These are phyloP conservation scores for Tupaia tana DNA, from an alignment of 2,113 vertebrate species.

Conservation along the genomic window DNA sequence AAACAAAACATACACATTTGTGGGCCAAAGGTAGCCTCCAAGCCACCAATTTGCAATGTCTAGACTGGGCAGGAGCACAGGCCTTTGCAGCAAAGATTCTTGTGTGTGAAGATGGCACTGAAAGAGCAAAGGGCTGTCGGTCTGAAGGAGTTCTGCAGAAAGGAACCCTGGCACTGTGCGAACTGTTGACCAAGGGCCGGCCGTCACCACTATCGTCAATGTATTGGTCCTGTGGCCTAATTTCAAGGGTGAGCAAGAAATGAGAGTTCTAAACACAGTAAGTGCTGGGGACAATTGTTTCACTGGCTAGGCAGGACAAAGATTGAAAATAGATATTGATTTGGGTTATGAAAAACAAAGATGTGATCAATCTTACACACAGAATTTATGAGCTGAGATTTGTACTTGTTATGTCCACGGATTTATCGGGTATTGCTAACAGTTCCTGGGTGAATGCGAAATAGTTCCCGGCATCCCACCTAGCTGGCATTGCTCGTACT, in stretches of 20 bases:
- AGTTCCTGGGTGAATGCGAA: not conserved
- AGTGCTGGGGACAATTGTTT: not conserved
- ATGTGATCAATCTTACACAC: not conserved
- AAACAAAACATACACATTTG: slow-evolving; percentile 46
- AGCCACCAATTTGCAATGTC: not conserved
- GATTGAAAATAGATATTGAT: not conserved
- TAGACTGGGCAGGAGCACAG: not conserved
- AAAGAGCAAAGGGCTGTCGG: too few species aligned
- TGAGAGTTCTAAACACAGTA: not conserved
- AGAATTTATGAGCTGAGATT: not conserved
- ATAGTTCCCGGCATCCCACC: too few species aligned
- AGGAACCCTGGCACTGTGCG: rapidly evolving
- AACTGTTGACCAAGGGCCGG: not conserved
- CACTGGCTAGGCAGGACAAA: not conserved
- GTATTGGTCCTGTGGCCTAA: not conserved
- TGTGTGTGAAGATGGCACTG: not conserved
- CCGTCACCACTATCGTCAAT: not conserved
- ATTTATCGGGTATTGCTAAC: not conserved
- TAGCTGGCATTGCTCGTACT: not conserved
- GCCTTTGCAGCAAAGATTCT: not conserved
- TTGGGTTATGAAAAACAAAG: not conserved
- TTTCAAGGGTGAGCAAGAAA: not conserved
- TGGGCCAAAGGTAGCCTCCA: not conserved
- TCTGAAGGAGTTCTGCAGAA: not conserved
- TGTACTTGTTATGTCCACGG: not conserved